A percentile compares a stretch with the other conserved stretches of the same genome.
Evolutionary conservation across 1,140 invertebrate genomes (phyloP).

Genomic region (Drosophila hydei): DNA sequence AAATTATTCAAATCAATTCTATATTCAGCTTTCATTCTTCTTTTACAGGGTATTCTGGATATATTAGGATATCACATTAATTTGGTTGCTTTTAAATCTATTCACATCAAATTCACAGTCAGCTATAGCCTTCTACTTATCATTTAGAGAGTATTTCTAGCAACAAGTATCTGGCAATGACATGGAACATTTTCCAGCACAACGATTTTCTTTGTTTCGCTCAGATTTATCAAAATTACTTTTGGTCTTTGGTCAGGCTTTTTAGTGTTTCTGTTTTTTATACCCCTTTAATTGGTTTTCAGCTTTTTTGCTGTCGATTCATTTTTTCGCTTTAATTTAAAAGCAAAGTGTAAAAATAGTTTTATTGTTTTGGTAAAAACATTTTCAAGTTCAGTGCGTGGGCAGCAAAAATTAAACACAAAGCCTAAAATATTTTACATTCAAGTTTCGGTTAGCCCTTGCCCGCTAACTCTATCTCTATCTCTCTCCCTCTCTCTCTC

Average conservation of each 20-base stretch:
- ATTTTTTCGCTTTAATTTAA: constrained; percentile 23
- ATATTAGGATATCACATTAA: too few relatives aligned
- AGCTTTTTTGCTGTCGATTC: constrained; percentile 14
- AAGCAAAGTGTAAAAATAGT: constrained; percentile 36
- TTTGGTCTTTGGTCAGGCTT: constrained; percentile 41
- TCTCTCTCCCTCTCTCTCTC: constrained; percentile 23
- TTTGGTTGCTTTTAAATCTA: too few relatives aligned
- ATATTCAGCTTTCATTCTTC: too few relatives aligned
- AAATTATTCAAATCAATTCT: too few relatives aligned
- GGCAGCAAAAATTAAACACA: constrained; percentile 34
- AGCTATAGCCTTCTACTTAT: background rate
- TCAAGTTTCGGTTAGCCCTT: constrained; percentile 18
- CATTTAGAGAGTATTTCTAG: constrained; percentile 14
- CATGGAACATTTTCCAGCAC: constrained; percentile 52
- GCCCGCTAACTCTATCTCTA: constrained; percentile 20
- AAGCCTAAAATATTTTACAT: constrained; percentile 17
- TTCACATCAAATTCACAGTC: too few relatives aligned
- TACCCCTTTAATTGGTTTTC: constrained; percentile 54
- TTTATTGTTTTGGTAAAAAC: constrained; percentile 56
- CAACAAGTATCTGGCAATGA: constrained; percentile 31
- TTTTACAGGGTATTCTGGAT: too few relatives aligned
- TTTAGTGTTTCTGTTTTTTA: constrained; percentile 23
- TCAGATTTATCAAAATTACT: constrained; percentile 40
- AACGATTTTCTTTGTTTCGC: constrained; percentile 54
- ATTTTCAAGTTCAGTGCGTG: constrained; percentile 75